Conservation (phyloP, 2,888 invertebrate genomes). For the Slavum lentiscoides region DNA sequence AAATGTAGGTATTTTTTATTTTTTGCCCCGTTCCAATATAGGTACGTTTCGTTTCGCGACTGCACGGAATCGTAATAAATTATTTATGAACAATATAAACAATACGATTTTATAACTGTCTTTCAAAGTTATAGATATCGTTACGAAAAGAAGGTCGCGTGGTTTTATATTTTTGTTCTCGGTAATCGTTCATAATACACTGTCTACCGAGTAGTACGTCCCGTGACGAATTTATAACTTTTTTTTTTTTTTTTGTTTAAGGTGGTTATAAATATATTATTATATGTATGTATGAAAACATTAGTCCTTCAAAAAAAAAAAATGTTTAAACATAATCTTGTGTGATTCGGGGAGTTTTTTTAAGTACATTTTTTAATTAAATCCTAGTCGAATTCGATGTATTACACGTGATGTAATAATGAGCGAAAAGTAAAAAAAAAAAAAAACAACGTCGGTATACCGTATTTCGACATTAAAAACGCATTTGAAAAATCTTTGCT, state of each 20-base stretch:
- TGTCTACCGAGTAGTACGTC: background rate
- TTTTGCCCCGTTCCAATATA: background rate
- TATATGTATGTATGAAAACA: background rate
- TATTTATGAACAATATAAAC: background rate
- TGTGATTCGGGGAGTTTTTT: background rate
- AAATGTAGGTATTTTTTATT: too few species aligned
- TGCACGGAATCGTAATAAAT: background rate
- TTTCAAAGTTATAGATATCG: background rate
- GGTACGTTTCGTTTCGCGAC: background rate
- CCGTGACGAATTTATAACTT: background rate
- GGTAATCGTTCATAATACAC: background rate
- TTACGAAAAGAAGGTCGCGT: background rate
- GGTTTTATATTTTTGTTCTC: background rate
- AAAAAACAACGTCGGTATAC: background rate
- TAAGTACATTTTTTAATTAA: constrained; percentile 17
- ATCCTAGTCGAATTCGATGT: background rate
- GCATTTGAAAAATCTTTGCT: constrained; percentile 26
- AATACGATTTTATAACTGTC: background rate
- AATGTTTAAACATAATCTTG: background rate
- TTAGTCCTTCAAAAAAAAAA: background rate
- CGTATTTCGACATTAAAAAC: constrained; percentile 35
- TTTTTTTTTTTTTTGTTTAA: background rate
- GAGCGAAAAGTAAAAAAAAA: background rate
- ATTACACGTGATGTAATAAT: constrained; percentile 24
- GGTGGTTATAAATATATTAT: background rate